Base-by-base conservation (phyloP, 2,797 vertebrate genomes). In the Knipowitschia caucasica region DNA sequence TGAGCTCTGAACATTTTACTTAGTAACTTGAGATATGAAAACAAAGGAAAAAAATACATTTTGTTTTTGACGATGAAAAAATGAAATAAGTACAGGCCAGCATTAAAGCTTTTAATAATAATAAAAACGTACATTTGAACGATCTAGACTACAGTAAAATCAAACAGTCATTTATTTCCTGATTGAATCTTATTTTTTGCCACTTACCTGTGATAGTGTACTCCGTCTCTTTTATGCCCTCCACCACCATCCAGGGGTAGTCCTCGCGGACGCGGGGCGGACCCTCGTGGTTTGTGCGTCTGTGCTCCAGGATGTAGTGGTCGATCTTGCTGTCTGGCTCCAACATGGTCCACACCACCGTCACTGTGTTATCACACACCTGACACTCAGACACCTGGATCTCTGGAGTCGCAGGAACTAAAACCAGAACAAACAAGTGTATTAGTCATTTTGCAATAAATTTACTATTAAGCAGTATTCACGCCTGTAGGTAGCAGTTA, bases 241-340 rank as follows among this genome's bases (percentile, higher is more conserved):
- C 95, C 2, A 94, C 64, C 53, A 98, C 94, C 95, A 98, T 98
- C 96, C 95, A 98, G 64, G 95, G 94, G 62, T 96, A 93, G 36
- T 98, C 95, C 79, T 98, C 95, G 33, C 93, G 89, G 83, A 92
- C 88, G 0, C 94, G 93, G 0, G 95, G 94, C 0, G 93, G 92
- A 1, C 96, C 95, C 72, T 95, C 93, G 0, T 96, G 94, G 83
- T 98, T 96, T 35, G 93, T 98, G 40, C 87, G 87, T 7, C 95
- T 92, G 21, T 98, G 86, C 53, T 98, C 95, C 61, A 98, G 84
- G 29, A 94, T 91, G 8, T 94, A 98, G 81, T 98, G 94, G 75
- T 98, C 95, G 0, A 96, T 96, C 83, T 97, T 98, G 77, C 65
- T 85, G 86, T 95, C 93, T 0, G 91, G 87, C 0, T 96, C 93